Evolutionary conservation across 2,888 invertebrate species (phyloP).

Genomic region (Furcula furcula): DNA sequence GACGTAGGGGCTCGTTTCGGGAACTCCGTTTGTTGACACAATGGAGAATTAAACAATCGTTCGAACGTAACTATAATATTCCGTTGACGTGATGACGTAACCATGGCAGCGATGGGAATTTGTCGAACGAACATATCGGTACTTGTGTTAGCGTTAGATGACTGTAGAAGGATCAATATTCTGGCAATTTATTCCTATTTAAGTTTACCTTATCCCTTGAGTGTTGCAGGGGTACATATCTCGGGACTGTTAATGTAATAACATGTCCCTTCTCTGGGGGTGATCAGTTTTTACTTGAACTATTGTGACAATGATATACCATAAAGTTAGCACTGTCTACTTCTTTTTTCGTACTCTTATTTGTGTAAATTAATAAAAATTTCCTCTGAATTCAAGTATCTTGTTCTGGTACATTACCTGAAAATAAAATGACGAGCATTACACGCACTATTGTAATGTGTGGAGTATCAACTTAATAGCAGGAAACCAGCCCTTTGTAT

Average conservation of each 20-base stretch:
- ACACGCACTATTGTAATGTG: slow-evolving; percentile 33
- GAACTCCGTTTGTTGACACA: slow-evolving; percentile 27
- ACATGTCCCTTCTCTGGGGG: slow-evolving; percentile 37
- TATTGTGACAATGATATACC: slow-evolving; percentile 1
- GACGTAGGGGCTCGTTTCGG: slow-evolving; percentile 16
- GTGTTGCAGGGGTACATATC: slow-evolving; percentile 29
- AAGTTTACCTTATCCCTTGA: slow-evolving; percentile 32
- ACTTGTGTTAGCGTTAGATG: not conserved
- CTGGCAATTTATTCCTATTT: slow-evolving; percentile 8
- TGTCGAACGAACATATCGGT: not conserved
- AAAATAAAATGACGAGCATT: slow-evolving; percentile 18
- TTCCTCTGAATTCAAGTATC: not conserved
- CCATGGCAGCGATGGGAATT: not conserved
- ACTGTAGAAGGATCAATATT: slow-evolving; percentile 15
- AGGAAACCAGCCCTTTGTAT: slow-evolving; percentile 71
- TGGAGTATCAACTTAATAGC: slow-evolving; percentile 56
- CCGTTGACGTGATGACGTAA: slow-evolving; percentile 8
- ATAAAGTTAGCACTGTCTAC: too few species aligned
- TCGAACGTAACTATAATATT: slow-evolving; percentile 9
- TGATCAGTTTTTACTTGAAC: slow-evolving; percentile 5
- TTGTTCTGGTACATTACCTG: slow-evolving; percentile 7
- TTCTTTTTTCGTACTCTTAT: too few species aligned
- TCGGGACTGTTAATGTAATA: slow-evolving; percentile 66
- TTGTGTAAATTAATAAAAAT: too few species aligned
- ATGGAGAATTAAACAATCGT: slow-evolving; percentile 23